Conservation (phyloP, 2,797 vertebrate species). For the Oreortyx pictus region DNA sequence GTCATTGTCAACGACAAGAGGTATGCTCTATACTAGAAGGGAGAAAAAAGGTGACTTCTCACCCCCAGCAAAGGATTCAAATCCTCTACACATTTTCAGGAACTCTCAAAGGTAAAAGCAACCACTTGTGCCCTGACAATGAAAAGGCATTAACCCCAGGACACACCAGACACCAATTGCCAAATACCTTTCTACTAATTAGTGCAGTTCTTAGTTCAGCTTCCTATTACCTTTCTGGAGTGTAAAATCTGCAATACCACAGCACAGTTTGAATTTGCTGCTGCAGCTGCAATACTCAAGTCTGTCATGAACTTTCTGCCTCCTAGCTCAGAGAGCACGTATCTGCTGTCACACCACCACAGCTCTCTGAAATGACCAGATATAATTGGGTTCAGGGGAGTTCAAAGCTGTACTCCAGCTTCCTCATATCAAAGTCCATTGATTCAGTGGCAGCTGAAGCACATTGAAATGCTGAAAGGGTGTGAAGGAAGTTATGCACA, state of each 20-base stretch:
- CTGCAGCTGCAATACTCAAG: conserved; percentile 51
- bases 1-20: neutral
- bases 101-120: neutral
- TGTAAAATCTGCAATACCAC: conserved; percentile 44
- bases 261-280: conserved; percentile 55
- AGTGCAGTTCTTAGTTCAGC: conserved; percentile 56
- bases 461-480: conserved; percentile 66
- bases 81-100: neutral
- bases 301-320: conserved; percentile 74
- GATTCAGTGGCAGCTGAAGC: conserved; percentile 70
- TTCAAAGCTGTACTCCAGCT: conserved; percentile 79
- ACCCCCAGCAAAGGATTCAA: neutral
- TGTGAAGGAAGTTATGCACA: conserved; percentile 73
- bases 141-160: conserved; percentile 11
- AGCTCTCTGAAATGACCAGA: conserved; percentile 79
- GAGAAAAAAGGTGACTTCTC: conserved; percentile 18
- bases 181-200: conserved; percentile 58
- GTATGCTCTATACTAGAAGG: neutral
- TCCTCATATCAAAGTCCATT: conserved; percentile 80
- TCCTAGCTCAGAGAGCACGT: conserved; percentile 74
- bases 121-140: neutral
- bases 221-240: conserved; percentile 20
- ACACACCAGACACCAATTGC: neutral
- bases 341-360: conserved; percentile 63
- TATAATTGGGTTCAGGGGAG: conserved; percentile 83